phyloP scores from a whole-genome alignment of 2,113 vertebrate species.

The Perccottus glenii region DNA sequence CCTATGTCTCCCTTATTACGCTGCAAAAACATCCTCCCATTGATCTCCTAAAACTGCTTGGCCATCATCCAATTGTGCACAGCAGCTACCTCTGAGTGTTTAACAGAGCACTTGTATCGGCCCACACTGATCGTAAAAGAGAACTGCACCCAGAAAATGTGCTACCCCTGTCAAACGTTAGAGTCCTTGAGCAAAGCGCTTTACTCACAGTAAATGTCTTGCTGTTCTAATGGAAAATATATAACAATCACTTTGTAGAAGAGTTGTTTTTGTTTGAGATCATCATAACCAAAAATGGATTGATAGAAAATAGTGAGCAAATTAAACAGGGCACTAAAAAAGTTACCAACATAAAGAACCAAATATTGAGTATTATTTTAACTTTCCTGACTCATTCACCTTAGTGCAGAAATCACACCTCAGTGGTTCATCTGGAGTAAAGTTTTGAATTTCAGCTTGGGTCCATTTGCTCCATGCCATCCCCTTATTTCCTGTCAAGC shows the following conservation, averaged over 20 bases:
- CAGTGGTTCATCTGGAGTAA: no score
- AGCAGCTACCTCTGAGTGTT: constrained; percentile 10
- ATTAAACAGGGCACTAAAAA: no score
- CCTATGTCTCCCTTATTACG: not conserved
- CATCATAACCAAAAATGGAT: not conserved
- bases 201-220: constrained; percentile 43
- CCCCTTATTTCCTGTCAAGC: no score
- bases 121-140: constrained; percentile 43
- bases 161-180: constrained; percentile 21
- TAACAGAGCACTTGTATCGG: constrained; percentile 9
- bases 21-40: not conserved
- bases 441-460: no score
- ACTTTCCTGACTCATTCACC: no score
- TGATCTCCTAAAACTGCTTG: not conserved
- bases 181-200: constrained; percentile 41
- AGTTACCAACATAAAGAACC: no score
- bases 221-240: constrained; percentile 48
- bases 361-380: no score
- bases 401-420: no score
- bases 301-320: not conserved
- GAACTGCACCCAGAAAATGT: constrained; percentile 24
- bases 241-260: constrained; percentile 60
- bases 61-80: not conserved
- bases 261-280: constrained; percentile 26
- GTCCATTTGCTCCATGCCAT: no score